A percentile compares a stretch with the other conserved stretches of the same genome.
Evolutionary conservation across 1,140 invertebrate species (phyloP).

Genomic region (Melitaea cinxia): DNA sequence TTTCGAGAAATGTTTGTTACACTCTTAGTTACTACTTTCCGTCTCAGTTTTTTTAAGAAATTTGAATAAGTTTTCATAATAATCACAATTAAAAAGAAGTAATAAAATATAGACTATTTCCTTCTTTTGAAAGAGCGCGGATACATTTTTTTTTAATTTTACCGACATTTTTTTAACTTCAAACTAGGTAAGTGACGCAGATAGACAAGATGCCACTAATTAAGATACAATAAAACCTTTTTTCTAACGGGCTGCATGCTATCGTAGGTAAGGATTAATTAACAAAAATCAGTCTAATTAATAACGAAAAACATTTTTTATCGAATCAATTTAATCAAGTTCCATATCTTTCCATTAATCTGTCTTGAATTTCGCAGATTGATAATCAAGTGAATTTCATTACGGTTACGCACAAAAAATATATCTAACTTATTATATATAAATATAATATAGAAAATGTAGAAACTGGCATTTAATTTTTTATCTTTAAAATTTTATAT

Average conservation of each 20-base stretch:
- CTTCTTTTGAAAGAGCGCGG: too few relatives aligned
- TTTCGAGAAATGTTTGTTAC: neutral
- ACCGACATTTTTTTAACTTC: neutral
- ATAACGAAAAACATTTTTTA: conserved; percentile 17
- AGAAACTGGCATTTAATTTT: too few relatives aligned
- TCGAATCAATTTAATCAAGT: conserved; percentile 9
- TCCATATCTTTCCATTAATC: conserved; percentile 16
- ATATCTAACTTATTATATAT: neutral
- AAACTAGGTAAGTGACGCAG: too few relatives aligned
- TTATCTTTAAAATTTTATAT: too few relatives aligned
- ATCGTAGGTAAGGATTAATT: neutral
- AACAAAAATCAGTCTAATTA: conserved; percentile 3
- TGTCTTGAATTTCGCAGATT: conserved; percentile 8
- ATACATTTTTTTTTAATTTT: too few relatives aligned
- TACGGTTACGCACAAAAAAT: neutral
- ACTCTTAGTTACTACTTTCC: too few relatives aligned
- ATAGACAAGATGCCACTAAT: neutral
- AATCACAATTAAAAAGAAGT: too few relatives aligned
- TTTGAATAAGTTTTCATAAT: too few relatives aligned
- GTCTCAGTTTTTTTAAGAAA: too few relatives aligned
- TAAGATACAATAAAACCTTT: neutral
- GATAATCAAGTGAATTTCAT: conserved; percentile 16
- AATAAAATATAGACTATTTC: too few relatives aligned
- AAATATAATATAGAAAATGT: too few relatives aligned
- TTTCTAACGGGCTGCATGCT: neutral